A percentile compares a stretch with the other conserved stretches of the same genome.
phyloP scores from a whole-genome alignment of 2,113 vertebrate species.

The Gymnogyps californianus region DNA sequence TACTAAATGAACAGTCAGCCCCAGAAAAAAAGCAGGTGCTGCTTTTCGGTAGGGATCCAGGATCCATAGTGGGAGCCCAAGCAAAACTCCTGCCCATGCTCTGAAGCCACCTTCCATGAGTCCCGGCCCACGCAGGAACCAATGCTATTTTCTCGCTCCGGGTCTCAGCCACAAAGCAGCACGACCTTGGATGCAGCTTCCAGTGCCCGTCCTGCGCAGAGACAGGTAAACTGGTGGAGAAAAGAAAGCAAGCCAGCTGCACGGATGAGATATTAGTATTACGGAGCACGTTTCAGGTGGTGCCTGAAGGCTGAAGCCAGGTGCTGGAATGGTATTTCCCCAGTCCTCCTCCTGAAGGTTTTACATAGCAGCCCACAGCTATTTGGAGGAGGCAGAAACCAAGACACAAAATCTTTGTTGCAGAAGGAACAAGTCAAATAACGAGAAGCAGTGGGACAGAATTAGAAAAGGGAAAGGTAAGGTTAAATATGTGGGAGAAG shows the following conservation, averaged over 20 bases:
- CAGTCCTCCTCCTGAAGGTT: neutral
- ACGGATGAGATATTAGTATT: neutral
- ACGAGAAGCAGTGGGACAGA: neutral
- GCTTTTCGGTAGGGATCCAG: neutral
- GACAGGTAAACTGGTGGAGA: neutral
- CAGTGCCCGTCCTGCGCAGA: rapidly evolving
- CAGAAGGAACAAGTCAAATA: neutral
- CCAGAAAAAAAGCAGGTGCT: neutral
- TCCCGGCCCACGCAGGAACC: neutral
- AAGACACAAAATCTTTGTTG: neutral
- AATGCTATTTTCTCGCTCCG: neutral
- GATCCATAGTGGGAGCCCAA: neutral
- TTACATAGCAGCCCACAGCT: neutral
- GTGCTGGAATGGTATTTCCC: neutral
- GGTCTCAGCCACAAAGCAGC: neutral
- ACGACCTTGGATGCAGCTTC: neutral
- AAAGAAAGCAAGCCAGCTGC: neutral
- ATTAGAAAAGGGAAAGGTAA: neutral
- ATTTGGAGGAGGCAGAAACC: neutral
- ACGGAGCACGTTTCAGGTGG: neutral
- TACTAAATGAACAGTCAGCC: neutral
- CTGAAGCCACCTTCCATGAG: neutral
- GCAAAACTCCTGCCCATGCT: neutral
- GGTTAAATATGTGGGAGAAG: neutral
- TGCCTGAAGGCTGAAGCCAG: neutral